phyloP scores from a whole-genome alignment of 2,888 invertebrate species.

The Dendrolimus pini region DNA sequence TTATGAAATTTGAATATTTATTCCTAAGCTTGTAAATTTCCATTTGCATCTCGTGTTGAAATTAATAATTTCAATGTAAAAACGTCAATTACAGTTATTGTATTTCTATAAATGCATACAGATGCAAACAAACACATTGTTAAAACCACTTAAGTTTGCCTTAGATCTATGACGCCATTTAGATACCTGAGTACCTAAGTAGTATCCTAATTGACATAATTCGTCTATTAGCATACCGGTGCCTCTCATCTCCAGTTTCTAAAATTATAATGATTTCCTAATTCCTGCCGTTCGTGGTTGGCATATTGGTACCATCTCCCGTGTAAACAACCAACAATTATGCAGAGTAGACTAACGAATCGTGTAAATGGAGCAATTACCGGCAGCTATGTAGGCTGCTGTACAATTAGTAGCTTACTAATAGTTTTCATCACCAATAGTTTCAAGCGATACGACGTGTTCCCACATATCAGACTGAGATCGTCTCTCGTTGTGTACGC shows the following conservation, averaged over 20 bases:
- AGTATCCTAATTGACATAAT: slow-evolving; percentile 22
- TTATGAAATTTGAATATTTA: too few species aligned
- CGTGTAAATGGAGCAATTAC: slow-evolving; percentile 76
- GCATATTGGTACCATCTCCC: slow-evolving; percentile 53
- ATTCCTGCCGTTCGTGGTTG: slow-evolving; percentile 43
- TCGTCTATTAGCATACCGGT: slow-evolving; percentile 33
- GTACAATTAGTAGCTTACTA: slow-evolving; percentile 71
- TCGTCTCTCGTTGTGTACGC: slow-evolving; percentile 53
- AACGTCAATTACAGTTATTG: too few species aligned
- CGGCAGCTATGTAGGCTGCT: slow-evolving; percentile 69
- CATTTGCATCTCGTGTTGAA: too few species aligned
- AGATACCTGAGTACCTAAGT: background rate
- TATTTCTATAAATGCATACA: too few species aligned
- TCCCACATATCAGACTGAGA: slow-evolving; percentile 54
- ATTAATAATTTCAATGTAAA: too few species aligned
- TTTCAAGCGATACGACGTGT: slow-evolving; percentile 45
- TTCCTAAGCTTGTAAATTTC: too few species aligned
- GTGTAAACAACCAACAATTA: slow-evolving; percentile 68
- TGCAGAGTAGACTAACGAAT: slow-evolving; percentile 68
- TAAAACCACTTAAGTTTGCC: too few species aligned
- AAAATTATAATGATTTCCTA: slow-evolving; percentile 33
- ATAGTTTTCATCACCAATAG: slow-evolving; percentile 73
- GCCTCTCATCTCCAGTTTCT: slow-evolving; percentile 13
- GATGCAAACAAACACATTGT: too few species aligned
- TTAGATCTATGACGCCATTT: too few species aligned